Conservation (phyloP, 2,113 vertebrate genomes). For the Addax nasomaculatus region DNA sequence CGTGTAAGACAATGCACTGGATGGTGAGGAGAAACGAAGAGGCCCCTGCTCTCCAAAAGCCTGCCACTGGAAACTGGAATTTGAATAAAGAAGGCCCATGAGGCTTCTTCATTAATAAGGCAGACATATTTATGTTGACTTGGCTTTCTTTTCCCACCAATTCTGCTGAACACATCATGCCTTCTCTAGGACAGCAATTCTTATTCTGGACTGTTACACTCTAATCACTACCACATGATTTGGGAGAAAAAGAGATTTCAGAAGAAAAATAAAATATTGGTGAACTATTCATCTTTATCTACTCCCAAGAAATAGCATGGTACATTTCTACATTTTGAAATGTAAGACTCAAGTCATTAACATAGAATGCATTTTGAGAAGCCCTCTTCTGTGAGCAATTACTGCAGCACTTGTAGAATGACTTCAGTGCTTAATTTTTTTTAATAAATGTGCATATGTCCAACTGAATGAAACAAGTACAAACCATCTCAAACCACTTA, state of each 20-base stretch:
- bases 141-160: background rate
- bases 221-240: background rate
- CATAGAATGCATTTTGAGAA: constrained; percentile 9
- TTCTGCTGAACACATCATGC: background rate
- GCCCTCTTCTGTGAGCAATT: background rate
- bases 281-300: background rate
- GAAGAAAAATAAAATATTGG: constrained; percentile 6
- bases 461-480: background rate
- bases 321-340: constrained; percentile 19
- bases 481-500: background rate
- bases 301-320: background rate
- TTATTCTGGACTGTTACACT: background rate
- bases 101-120: background rate
- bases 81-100: background rate
- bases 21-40: background rate
- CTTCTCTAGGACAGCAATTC: background rate
- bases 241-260: background rate
- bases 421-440: background rate
- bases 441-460: background rate
- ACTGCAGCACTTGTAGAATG: background rate
- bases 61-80: background rate
- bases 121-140: background rate
- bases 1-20: background rate
- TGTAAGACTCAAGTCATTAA: background rate
- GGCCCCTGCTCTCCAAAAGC: background rate